Percentiles rank a stretch among this genome's conserved stretches.
Evolutionary conservation across 2,797 vertebrate species (phyloP).

Genomic region (Thamnophis elegans): DNA sequence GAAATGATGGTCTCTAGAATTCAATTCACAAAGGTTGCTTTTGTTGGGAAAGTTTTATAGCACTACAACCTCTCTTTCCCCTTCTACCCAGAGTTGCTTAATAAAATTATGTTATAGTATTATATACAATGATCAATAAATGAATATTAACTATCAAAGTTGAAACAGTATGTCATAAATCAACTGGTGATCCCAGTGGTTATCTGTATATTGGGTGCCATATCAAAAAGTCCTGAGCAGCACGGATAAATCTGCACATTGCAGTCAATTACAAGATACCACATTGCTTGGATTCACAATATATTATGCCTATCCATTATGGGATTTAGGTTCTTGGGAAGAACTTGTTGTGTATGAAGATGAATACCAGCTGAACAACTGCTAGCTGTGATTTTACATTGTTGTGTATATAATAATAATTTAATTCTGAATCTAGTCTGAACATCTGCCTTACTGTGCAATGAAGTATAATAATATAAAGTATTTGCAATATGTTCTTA

Average conservation of each 20-base stretch:
- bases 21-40: not conserved
- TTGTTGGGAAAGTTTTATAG: not conserved
- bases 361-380: too few relatives aligned
- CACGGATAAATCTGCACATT: not conserved
- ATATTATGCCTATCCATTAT: too few relatives aligned
- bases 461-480: not conserved
- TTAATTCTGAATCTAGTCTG: not conserved
- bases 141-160: too few relatives aligned
- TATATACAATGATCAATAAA: too few relatives aligned
- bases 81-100: not conserved
- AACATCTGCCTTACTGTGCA: not conserved
- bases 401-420: not conserved
- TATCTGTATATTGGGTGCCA: not conserved
- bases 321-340: too few relatives aligned
- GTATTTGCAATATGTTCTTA: conserved; percentile 8
- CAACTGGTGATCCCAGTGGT: not conserved
- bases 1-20: not conserved
- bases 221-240: not conserved
- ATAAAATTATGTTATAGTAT: too few relatives aligned
- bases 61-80: not conserved
- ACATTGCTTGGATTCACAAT: too few relatives aligned
- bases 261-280: too few relatives aligned
- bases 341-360: too few relatives aligned
- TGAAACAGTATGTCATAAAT: too few relatives aligned
- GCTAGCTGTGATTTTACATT: too few relatives aligned